Percentiles rank a stretch among this genome's conserved stretches.
Conservation (phyloP, 2,797 vertebrate species). For the Sparidentex hasta region DNA sequence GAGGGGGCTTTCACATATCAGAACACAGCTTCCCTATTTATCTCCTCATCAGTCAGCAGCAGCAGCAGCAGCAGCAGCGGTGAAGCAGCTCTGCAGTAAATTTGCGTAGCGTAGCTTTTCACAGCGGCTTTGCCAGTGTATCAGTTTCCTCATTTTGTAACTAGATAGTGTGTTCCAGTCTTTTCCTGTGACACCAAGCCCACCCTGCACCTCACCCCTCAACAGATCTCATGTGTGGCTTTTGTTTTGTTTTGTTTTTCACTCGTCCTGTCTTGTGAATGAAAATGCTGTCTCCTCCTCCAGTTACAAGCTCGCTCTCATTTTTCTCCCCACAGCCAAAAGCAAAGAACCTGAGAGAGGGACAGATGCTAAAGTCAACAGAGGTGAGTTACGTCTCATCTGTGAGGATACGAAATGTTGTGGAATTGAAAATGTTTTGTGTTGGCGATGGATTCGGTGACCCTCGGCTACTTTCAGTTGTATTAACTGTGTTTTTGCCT, state of each 20-base stretch:
- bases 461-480: no score
- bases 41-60: conserved; percentile 3
- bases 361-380: conserved; percentile 88
- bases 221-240: neutral
- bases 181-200: conserved; percentile 28
- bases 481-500: neutral
- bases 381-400: conserved; percentile 86
- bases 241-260: neutral
- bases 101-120: neutral
- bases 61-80: conserved; percentile 1
- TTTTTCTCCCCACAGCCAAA: conserved; percentile 90
- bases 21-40: conserved; percentile 20
- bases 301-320: conserved; percentile 50
- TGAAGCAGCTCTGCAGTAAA: neutral
- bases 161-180: conserved; percentile 23
- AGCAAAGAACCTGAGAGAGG: conserved; percentile 94
- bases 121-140: neutral
- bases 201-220: neutral
- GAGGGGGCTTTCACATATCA: conserved; percentile 35
- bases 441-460: neutral
- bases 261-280: conserved; percentile 38
- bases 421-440: conserved; percentile 3
- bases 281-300: conserved; percentile 25
- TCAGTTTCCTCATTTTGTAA: conserved; percentile 31
- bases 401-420: conserved; percentile 14